Evolutionary conservation across 2,113 vertebrate species (phyloP), one percentile per base, ranked within the genome.

Genomic region (Danionella cerebrum): DNA sequence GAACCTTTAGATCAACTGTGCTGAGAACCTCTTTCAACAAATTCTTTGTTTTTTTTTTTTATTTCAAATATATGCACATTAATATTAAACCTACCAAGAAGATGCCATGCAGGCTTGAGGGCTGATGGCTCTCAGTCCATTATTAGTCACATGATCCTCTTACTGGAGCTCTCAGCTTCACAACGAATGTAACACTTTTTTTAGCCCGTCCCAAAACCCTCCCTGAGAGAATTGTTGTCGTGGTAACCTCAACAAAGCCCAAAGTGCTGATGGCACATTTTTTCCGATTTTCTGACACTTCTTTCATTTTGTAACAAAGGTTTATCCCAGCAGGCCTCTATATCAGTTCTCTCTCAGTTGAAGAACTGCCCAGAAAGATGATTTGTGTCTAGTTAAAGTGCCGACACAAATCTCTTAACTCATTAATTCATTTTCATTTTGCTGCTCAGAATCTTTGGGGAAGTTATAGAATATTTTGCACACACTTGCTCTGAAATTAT

Each of bases 21-120:
- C n/a, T n/a, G n/a, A n/a, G n/a, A n/a, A n/a, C n/a, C n/a, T n/a
- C n/a, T n/a, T n/a, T n/a, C n/a, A n/a, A n/a, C n/a, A n/a, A n/a
- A n/a, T n/a, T n/a, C n/a, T n/a, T n/a, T n/a, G n/a, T n/a, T n/a
- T n/a, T n/a, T n/a, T n/a, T n/a, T n/a, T n/a, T n/a, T n/a, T n/a
- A n/a, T n/a, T n/a, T n/a, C n/a, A n/a, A n/a, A n/a, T n/a, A n/a
- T n/a, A n/a, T n/a, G n/a, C n/a, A n/a, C n/a, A n/a, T n/a, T n/a
- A n/a, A n/a, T n/a, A n/a, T n/a, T n/a, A n/a, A n/a, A n/a, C n/a
- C n/a, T n/a, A n/a, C n/a, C n/a, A n/a, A n/a, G n/a, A n/a, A n/a
- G n/a, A n/a, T n/a, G n/a, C n/a, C n/a, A n/a, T n/a, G 24, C 29
- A 68, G 21, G 41, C 54, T 35, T 59, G 39, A 38, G 41, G 58